These are phyloP conservation scores for Bufo gargarizans DNA, from an alignment of 2,113 vertebrate genomes.

Conservation along the genomic window DNA sequence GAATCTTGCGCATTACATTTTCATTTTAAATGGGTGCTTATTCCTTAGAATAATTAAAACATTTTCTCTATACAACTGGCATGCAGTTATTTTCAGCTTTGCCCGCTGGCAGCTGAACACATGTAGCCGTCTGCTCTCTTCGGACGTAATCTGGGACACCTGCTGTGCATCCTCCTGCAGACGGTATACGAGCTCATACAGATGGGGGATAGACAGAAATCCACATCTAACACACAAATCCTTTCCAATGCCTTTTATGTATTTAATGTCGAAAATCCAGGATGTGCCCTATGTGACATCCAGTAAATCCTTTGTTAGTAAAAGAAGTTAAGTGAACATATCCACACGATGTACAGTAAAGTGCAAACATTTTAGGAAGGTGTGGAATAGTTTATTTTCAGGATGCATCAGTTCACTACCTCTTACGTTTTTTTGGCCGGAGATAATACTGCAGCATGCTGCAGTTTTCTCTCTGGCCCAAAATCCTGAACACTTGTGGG, in stretches of 20 bases:
- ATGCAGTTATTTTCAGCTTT: constrained; percentile 2
- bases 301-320: not conserved
- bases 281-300: not conserved
- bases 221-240: not conserved
- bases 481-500: no score
- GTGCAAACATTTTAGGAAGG: no score
- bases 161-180: not conserved
- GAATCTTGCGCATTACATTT: no score
- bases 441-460: no score
- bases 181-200: constrained; percentile 4
- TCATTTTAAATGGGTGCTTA: not conserved
- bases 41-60: constrained; percentile 6
- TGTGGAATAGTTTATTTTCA: no score
- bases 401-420: no score
- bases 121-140: not conserved
- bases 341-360: no score
- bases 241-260: constrained; percentile 1
- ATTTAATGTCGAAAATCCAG: constrained; percentile 9
- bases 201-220: not conserved
- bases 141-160: constrained; percentile 14
- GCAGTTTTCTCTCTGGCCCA: no score
- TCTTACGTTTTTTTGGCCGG: no score
- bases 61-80: not conserved
- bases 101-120: constrained; percentile 3
- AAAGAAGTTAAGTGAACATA: not conserved